Conservation (phyloP, 2,888 invertebrate genomes). For the Melieria omissa region DNA sequence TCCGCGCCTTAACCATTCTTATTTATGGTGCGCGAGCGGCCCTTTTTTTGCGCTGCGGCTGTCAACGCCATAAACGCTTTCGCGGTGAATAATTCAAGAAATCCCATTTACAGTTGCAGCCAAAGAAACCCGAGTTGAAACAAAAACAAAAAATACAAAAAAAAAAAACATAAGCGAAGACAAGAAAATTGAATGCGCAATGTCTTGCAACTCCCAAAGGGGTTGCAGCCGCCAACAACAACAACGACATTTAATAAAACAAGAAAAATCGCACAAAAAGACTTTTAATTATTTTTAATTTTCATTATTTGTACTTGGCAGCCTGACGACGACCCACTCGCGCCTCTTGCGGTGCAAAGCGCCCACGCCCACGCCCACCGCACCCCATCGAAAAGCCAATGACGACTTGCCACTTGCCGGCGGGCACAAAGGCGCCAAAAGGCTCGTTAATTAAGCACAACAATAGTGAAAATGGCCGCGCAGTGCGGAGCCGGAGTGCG, state of each 20-base stretch:
- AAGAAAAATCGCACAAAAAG: constrained; percentile 47
- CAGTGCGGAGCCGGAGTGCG: background rate
- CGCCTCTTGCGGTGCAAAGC: background rate
- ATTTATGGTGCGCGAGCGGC: constrained; percentile 15
- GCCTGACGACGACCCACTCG: background rate
- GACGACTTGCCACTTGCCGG: background rate
- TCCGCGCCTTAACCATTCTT: constrained; percentile 31
- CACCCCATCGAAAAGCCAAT: constrained; percentile 18
- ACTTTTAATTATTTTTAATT: constrained; percentile 64
- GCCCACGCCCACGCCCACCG: background rate
- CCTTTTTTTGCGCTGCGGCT: background rate
- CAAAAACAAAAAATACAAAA: background rate
- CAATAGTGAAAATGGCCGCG: constrained; percentile 50
- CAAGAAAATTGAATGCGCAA: background rate
- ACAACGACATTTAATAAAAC: constrained; percentile 25
- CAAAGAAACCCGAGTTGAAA: background rate
- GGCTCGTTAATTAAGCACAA: constrained; percentile 62
- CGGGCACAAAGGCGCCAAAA: constrained; percentile 38
- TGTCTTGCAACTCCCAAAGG: constrained; percentile 31
- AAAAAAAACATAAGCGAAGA: background rate
- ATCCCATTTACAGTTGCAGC: constrained; percentile 10
- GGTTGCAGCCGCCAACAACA: constrained; percentile 1
- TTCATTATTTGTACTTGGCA: constrained; percentile 61
- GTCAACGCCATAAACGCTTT: constrained; percentile 16
- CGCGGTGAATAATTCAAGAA: constrained; percentile 27